Percentiles rank a stretch among this genome's conserved stretches.
These are phyloP conservation scores for Tromatobia lineatoria DNA, from an alignment of 2,888 invertebrate species.

Conservation along the genomic window DNA sequence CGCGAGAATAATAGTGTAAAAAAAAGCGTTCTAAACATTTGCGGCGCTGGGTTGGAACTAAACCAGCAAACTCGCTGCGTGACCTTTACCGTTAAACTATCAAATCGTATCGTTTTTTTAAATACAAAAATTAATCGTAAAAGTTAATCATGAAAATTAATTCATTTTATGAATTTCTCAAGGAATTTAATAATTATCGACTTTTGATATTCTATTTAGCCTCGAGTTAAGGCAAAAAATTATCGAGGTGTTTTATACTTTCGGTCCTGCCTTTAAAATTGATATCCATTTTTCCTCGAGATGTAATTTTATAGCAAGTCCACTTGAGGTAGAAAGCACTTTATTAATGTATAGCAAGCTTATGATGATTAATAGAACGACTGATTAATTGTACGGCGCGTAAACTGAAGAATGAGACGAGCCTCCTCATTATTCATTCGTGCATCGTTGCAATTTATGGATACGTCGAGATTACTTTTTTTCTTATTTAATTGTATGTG, in stretches of 20 bases:
- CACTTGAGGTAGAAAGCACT: neutral
- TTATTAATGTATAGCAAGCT: too few species aligned
- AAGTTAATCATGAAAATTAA: too few species aligned
- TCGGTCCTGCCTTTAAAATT: neutral
- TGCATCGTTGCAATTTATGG: too few species aligned
- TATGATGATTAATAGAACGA: too few species aligned
- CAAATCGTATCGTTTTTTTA: neutral
- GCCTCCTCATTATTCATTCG: too few species aligned
- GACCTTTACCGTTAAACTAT: conserved; percentile 8
- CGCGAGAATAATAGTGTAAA: neutral
- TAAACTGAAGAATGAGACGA: too few species aligned
- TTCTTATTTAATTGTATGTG: too few species aligned
- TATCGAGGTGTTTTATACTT: neutral
- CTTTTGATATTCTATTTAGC: neutral
- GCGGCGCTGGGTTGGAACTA: neutral
- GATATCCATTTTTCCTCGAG: neutral
- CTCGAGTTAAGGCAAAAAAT: too few species aligned
- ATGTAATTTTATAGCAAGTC: neutral
- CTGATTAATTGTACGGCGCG: too few species aligned
- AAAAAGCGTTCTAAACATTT: conserved; percentile 9
- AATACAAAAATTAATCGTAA: neutral
- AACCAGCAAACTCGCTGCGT: neutral
- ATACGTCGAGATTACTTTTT: too few species aligned
- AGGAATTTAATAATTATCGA: neutral
- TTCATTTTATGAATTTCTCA: neutral